Percentiles rank a stretch among this genome's conserved stretches.
These are phyloP conservation scores for Anthrax anthrax DNA, from an alignment of 2,888 invertebrate genomes.

Conservation along the genomic window DNA sequence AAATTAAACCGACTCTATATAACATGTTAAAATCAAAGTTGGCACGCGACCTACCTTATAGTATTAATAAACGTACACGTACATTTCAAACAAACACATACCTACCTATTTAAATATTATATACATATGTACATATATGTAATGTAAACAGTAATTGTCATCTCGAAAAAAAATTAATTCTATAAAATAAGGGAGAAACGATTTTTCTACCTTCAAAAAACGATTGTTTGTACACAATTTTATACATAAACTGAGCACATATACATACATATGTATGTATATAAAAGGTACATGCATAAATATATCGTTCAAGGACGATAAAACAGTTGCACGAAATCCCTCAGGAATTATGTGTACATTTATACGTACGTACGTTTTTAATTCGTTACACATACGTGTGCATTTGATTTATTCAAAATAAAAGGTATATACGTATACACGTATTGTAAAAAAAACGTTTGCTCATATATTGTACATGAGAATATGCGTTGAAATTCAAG, in stretches of 20 bases:
- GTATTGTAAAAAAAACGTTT: no score
- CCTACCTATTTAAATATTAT: no score
- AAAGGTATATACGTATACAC: no score
- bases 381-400: neutral
- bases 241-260: no score
- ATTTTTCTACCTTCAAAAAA: neutral
- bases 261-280: neutral
- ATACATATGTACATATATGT: neutral
- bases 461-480: no score
- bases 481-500: neutral
- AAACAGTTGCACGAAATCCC: neutral
- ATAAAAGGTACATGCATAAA: neutral
- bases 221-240: neutral
- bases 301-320: neutral
- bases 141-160: neutral
- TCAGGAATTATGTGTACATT: neutral
- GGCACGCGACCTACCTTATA: neutral
- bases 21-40: neutral
- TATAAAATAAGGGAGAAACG: neutral
- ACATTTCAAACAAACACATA: no score
- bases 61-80: no score
- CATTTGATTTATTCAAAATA: no score
- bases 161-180: neutral
- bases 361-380: neutral
- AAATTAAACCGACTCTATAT: neutral